Conservation (phyloP, 2,113 vertebrate genomes). For the Mastomys natalensis region DNA sequence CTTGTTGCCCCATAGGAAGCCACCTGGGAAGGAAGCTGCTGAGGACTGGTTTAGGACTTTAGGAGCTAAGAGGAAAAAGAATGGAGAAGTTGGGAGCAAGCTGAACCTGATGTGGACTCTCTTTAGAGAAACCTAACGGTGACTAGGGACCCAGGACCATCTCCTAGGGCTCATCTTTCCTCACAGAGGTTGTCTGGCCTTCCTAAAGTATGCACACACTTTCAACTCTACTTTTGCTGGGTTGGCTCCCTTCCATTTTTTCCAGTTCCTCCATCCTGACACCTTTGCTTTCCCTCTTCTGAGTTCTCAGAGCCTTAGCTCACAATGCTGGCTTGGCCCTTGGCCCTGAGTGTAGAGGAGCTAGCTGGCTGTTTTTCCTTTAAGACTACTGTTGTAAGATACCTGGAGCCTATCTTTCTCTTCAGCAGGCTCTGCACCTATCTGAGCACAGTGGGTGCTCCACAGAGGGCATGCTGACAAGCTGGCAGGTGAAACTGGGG, state of each 20-base stretch:
- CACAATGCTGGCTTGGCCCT: fast-evolving
- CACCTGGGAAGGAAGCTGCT: not conserved
- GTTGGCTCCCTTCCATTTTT: not conserved
- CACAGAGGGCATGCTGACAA: not conserved
- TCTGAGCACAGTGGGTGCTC: not conserved
- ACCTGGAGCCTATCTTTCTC: not conserved
- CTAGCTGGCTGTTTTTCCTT: not conserved
- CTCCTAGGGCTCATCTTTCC: not conserved
- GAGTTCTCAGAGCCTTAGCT: not conserved
- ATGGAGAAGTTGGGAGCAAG: not conserved
- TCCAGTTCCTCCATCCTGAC: not conserved
- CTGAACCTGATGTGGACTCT: not conserved
- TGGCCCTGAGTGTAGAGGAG: not conserved
- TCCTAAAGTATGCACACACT: not conserved
- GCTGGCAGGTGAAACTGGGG: fast-evolving
- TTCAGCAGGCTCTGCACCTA: not conserved
- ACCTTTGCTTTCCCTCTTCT: not conserved
- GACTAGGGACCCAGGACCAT: not conserved
- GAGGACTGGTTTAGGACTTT: not conserved
- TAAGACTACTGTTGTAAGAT: not conserved
- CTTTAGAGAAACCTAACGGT: no score
- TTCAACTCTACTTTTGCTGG: not conserved
- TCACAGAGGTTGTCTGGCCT: not conserved
- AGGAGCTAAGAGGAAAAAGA: not conserved
- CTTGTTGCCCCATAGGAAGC: not conserved